Evolutionary conservation across 2,888 invertebrate genomes (phyloP).

Genomic region (Gryllus longicercus): DNA sequence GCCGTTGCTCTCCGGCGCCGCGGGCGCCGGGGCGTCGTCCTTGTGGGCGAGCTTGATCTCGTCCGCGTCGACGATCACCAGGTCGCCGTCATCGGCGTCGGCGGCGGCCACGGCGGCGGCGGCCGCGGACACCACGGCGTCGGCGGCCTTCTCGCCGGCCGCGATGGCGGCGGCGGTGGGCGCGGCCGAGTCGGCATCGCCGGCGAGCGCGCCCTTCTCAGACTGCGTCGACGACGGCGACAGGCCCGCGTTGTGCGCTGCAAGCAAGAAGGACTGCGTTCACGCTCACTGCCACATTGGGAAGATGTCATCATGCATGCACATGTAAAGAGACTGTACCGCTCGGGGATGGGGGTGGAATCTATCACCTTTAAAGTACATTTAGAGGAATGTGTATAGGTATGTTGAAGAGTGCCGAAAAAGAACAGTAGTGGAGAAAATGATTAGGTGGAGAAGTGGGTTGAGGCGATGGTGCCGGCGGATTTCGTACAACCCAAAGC

Average conservation of each 20-base stretch:
- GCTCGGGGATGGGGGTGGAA: too few species aligned
- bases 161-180: slow-evolving; percentile 21
- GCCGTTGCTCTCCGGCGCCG: slow-evolving; percentile 28
- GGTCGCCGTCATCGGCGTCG: slow-evolving; percentile 18
- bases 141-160: neutral
- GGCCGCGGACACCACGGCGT: neutral
- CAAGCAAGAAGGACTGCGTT: slow-evolving; percentile 18
- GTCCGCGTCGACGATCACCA: slow-evolving; percentile 18
- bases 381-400: too few species aligned
- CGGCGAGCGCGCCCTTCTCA: slow-evolving; percentile 32
- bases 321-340: too few species aligned
- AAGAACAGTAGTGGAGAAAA: too few species aligned
- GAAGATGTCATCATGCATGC: too few species aligned
- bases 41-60: neutral
- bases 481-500: too few species aligned
- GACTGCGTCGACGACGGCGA: slow-evolving; percentile 37
- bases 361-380: too few species aligned
- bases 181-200: slow-evolving; percentile 21
- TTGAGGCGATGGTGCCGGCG: too few species aligned
- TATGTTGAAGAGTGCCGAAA: too few species aligned
- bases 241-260: slow-evolving; percentile 36
- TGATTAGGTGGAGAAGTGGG: too few species aligned
- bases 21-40: neutral
- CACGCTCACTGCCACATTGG: too few species aligned
- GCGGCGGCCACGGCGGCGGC: slow-evolving; percentile 3